Percentiles rank a stretch among this genome's conserved stretches.
Evolutionary conservation across 2,113 vertebrate genomes (phyloP).

Genomic region (Ameiurus melas): DNA sequence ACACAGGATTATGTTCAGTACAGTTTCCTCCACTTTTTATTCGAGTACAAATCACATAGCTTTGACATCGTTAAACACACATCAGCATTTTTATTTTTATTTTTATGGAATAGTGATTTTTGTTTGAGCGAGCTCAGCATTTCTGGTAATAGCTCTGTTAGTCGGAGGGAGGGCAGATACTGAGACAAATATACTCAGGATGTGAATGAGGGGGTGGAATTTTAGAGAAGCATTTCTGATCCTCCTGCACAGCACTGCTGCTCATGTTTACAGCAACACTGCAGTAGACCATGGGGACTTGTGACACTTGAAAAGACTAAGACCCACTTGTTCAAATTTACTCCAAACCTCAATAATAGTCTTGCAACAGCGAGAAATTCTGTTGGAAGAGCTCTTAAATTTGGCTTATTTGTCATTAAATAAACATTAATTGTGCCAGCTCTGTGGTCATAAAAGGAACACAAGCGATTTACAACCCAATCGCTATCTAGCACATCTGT

Average conservation of each 20-base stretch:
- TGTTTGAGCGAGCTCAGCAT: not conserved
- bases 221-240: not conserved
- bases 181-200: not conserved
- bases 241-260: not conserved
- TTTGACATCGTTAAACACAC: slow-evolving; percentile 6
- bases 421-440: not conserved
- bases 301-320: not conserved
- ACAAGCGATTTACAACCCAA: not conserved
- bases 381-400: not conserved
- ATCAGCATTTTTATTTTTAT: not conserved
- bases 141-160: slow-evolving; percentile 29
- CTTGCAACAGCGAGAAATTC: not conserved
- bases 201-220: not conserved
- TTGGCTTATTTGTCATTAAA: not conserved
- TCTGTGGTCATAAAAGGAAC: not conserved
- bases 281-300: not conserved
- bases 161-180: not conserved
- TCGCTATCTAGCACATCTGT: not conserved
- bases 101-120: slow-evolving; percentile 16
- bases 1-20: not conserved
- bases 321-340: not conserved
- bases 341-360: not conserved
- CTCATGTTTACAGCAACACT: not conserved
- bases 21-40: not conserved
- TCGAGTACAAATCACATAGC: not conserved